These are phyloP conservation scores for Clavelina lepadiformis DNA, from an alignment of 23 tunicate species.

Conservation along the genomic window DNA sequence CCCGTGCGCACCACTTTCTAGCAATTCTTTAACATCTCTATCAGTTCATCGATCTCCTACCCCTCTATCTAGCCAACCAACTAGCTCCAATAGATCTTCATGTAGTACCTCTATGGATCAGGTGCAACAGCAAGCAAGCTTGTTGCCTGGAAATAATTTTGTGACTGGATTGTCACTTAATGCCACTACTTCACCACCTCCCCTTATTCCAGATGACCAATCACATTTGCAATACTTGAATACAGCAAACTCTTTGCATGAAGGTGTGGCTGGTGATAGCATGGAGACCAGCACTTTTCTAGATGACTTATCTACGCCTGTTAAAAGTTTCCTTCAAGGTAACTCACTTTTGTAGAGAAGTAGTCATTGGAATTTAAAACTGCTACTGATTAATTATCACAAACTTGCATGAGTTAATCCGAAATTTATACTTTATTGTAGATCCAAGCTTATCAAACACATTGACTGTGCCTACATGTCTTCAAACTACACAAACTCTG, in stretches of 20 bases:
- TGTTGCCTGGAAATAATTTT: conserved; percentile 13
- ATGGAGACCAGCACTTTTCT: conserved; percentile 3
- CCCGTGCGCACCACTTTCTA: conserved; percentile 61
- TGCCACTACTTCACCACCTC: conserved; percentile 2
- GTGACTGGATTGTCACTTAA: neutral
- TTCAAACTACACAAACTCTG: no score
- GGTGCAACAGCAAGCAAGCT: conserved; percentile 16
- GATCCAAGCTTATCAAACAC: no score
- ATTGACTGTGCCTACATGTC: no score
- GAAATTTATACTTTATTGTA: no score
- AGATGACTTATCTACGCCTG: conserved; percentile 41
- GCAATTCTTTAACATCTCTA: conserved; percentile 57
- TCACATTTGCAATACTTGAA: conserved; percentile 73
- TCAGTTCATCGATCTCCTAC: conserved; percentile 23
- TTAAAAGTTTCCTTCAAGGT: conserved; percentile 12
- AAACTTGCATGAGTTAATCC: no score
- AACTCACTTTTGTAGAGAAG: no score
- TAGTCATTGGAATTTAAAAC: no score
- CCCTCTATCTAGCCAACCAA: conserved; percentile 17
- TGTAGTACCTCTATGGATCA: conserved; percentile 16
- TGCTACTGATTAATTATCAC: no score
- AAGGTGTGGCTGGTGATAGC: neutral
- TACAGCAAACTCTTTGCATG: conserved; percentile 9
- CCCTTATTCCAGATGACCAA: conserved; percentile 38
- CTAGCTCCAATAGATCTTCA: conserved; percentile 1